Base-by-base conservation (phyloP, 2,888 invertebrate genomes). In the Drosophila nigritarsus region DNA sequence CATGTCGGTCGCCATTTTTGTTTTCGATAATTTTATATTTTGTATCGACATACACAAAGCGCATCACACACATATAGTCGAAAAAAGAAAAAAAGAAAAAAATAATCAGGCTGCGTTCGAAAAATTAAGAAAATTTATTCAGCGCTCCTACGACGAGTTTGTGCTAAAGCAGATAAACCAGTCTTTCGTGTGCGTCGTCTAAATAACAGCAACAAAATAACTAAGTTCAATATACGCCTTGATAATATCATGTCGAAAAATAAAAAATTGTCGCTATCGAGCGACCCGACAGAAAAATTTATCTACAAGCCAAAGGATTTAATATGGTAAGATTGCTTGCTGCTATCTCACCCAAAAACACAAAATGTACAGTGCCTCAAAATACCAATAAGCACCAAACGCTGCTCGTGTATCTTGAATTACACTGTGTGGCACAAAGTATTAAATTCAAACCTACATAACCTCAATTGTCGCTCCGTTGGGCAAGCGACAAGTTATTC, bases 261-360 rank as follows among this genome's bases (percentile, higher is more conserved):
- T 76, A 91, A 91, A 81, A 91, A 91, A 86, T 78, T 89, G 82
- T 92, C 91, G 86, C 90, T 92, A 74, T 83, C 92, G 49, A 75
- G 87, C 82, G 89, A 83, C 76, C 84, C 91, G 45, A 69, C 86
- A 80, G 92, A 92, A 75, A 82, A 91, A 73, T 79, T 89, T 69
- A 89, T 84, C 80, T 92, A 91, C 72, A 92, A 92, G 69, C 91
- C 92, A 24, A 92, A 92, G 80, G 92, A 92, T 82, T 82, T 92
- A 64, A 91, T 92, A 75, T 92, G 92, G 92, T 92, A 87, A 92
- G 90, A 66, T 20, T 63, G 24, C 42, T 20, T 8, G 34, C 29
- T 8, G 24, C 29, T 45, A 24, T 45, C 45, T 45, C 15, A 45
- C 45, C 15, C 15, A 45, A 45, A 60, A 42, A 11, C 20, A 13